These are phyloP conservation scores for Aplysina aerophoba DNA, from an alignment of 37 sponge, comb jelly and placozoan genomes.

Conservation along the genomic window DNA sequence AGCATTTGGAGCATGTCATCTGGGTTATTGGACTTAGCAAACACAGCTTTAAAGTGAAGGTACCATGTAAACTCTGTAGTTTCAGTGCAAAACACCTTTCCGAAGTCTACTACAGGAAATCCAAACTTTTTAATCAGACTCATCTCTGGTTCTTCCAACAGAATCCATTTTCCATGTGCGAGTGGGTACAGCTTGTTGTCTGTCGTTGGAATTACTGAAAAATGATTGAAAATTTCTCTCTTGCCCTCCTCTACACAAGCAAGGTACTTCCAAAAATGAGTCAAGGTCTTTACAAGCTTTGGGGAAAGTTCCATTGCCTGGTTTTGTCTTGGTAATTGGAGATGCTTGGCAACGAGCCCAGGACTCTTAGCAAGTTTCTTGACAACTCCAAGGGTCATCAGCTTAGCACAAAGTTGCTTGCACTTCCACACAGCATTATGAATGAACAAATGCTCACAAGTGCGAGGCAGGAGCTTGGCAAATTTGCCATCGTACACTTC, in stretches of 20 bases:
- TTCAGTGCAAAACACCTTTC: background rate
- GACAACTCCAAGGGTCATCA: background rate
- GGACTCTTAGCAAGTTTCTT: background rate
- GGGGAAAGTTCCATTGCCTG: background rate
- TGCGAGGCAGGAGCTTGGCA: slow-evolving; percentile 42
- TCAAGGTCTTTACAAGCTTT: background rate
- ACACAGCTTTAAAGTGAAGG: background rate
- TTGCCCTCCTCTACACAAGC: too few relatives aligned
- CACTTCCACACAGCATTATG: background rate
- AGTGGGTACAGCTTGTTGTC: slow-evolving; percentile 3
- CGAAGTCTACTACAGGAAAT: slow-evolving; percentile 17
- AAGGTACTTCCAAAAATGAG: slow-evolving; percentile 14
- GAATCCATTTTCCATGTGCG: background rate
- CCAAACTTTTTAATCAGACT: slow-evolving; percentile 8
- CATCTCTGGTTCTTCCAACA: background rate
- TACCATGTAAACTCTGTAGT: background rate
- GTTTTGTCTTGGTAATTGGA: background rate
- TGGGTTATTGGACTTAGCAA: background rate
- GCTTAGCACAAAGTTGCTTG: background rate
- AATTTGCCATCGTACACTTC: slow-evolving; percentile 22
- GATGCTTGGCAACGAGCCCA: background rate
- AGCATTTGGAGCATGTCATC: background rate
- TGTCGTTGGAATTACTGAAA: slow-evolving; percentile 22
- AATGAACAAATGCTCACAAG: slow-evolving; percentile 18
- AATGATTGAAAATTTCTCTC: background rate